phyloP scores from a whole-genome alignment of 1,140 invertebrate genomes.

The Leptoteleia sp. region DNA sequence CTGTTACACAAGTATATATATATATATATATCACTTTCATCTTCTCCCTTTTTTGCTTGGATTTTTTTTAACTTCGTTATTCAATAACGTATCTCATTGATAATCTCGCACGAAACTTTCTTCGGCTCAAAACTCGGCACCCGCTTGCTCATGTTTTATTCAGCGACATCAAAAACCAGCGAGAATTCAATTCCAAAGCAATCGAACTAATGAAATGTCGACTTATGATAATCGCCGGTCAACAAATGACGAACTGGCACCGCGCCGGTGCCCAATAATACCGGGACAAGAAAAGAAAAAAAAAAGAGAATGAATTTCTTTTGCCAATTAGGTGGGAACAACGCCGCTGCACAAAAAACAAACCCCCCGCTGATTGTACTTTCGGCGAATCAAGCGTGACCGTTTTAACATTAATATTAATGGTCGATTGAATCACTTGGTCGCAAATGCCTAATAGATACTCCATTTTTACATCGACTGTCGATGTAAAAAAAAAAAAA shows the following conservation, averaged over 20 bases:
- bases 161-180: constrained; percentile 27
- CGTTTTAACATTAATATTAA: constrained; percentile 46
- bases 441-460: constrained; percentile 32
- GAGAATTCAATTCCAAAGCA: constrained; percentile 30
- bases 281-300: too few species aligned
- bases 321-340: constrained; percentile 19
- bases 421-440: constrained; percentile 40
- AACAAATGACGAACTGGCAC: constrained; percentile 19
- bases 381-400: constrained; percentile 35
- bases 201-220: constrained; percentile 27
- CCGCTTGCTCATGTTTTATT: constrained; percentile 47
- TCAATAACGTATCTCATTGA: constrained; percentile 54
- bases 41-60: constrained; percentile 11
- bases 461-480: not conserved
- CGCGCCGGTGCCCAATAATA: not conserved
- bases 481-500: too few species aligned
- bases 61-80: constrained; percentile 48
- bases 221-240: constrained; percentile 15
- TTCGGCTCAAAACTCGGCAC: constrained; percentile 26
- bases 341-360: constrained; percentile 7
- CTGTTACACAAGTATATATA: constrained; percentile 43
- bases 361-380: constrained; percentile 23
- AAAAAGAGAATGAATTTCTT: constrained; percentile 18
- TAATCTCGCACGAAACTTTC: constrained; percentile 52
- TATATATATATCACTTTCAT: too few species aligned